These are phyloP conservation scores for Oreochromis spilurus DNA, from an alignment of 2,113 vertebrate species.

Conservation along the genomic window DNA sequence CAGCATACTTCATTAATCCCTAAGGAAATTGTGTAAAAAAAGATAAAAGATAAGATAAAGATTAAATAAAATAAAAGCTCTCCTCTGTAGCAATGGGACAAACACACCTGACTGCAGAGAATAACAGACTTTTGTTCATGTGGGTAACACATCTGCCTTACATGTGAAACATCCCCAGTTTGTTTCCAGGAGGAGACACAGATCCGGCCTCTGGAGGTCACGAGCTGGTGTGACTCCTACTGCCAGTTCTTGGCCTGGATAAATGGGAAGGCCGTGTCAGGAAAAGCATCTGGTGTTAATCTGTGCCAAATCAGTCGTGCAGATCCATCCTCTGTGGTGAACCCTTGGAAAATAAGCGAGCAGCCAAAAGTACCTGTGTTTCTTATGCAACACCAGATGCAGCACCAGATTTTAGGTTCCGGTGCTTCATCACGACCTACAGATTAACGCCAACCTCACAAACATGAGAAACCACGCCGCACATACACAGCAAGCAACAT, in stretches of 20 bases:
- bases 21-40: neutral
- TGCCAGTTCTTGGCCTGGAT: neutral
- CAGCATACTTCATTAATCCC: neutral
- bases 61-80: neutral
- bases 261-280: neutral
- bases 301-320: neutral
- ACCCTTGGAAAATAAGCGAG: neutral
- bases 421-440: neutral
- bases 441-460: neutral
- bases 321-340: neutral
- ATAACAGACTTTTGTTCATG: neutral
- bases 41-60: neutral
- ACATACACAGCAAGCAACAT: neutral
- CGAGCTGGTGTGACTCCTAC: neutral
- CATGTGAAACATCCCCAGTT: neutral
- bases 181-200: neutral
- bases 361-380: neutral
- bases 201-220: neutral
- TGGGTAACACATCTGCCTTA: neutral
- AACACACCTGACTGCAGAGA: accelerated
- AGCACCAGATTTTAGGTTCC: neutral
- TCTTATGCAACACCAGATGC: neutral
- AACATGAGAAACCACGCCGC: neutral
- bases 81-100: neutral
- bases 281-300: neutral